Percentiles rank a stretch among this genome's conserved stretches.
These are phyloP conservation scores for Melanotaenia pygmaea DNA, from an alignment of 2,797 vertebrate genomes.

Conservation along the genomic window DNA sequence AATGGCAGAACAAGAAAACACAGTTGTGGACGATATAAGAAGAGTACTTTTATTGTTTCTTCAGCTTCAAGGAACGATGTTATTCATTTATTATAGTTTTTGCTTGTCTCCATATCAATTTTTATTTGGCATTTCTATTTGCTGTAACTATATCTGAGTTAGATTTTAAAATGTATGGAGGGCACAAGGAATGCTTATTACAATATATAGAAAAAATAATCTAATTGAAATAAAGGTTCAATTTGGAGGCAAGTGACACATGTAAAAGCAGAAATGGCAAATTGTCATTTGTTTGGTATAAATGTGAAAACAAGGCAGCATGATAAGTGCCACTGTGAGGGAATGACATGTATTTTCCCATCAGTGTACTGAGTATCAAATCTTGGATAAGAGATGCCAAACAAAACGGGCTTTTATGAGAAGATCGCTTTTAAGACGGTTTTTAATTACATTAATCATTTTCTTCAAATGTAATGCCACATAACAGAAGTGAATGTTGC, in stretches of 20 bases:
- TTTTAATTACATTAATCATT: background rate
- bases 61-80: background rate
- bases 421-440: background rate
- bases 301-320: background rate
- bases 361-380: background rate
- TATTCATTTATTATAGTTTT: background rate
- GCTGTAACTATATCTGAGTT: background rate
- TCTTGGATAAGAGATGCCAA: background rate
- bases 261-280: background rate
- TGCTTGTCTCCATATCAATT: background rate
- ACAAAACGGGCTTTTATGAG: background rate
- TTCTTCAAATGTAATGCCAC: background rate
- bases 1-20: constrained; percentile 9
- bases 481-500: background rate
- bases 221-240: background rate
- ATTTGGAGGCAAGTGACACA: background rate
- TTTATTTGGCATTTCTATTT: background rate
- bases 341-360: background rate
- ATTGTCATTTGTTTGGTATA: background rate
- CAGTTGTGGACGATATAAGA: background rate
- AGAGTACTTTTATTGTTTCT: background rate
- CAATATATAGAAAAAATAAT: background rate
- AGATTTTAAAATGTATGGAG: background rate
- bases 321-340: background rate
- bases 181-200: background rate